Evolutionary conservation across 2,797 vertebrate genomes (phyloP).

Genomic region (Pantherophis vulpinus): DNA sequence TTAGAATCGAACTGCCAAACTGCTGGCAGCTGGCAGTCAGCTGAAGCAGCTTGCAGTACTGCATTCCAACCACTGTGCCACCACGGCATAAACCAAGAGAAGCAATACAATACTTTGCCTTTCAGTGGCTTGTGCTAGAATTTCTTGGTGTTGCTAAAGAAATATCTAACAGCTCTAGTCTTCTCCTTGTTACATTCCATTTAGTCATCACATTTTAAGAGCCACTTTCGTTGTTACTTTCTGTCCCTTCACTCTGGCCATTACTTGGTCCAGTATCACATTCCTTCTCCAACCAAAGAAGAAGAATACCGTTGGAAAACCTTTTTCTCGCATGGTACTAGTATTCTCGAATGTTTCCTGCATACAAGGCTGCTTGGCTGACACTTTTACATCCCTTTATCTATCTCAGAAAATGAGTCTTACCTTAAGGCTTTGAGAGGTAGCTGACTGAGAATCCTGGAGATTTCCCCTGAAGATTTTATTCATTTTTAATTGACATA

Average conservation of each 20-base stretch:
- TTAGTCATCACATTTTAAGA: neutral
- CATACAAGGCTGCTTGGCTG: neutral
- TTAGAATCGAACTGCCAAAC: no score
- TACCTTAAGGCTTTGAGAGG: neutral
- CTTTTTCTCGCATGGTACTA: neutral
- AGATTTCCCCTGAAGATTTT: neutral
- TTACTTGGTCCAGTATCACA: neutral
- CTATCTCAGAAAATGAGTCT: neutral
- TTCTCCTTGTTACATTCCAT: neutral
- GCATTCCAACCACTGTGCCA: no score
- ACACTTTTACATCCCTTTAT: neutral
- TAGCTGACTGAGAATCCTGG: neutral
- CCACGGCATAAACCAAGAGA: neutral
- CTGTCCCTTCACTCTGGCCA: neutral
- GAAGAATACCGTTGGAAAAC: neutral
- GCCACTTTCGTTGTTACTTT: neutral
- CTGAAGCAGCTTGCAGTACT: no score
- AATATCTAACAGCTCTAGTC: neutral
- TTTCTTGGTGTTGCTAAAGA: neutral
- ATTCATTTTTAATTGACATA: neutral
- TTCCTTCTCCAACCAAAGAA: neutral
- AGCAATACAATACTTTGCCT: neutral
- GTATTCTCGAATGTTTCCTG: neutral
- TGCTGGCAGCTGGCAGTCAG: no score
- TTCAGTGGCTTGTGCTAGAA: neutral